Percentiles rank a stretch among this genome's conserved stretches.
These are phyloP conservation scores for Syndactyla subalaris DNA, from an alignment of 2,797 vertebrate genomes.

Conservation along the genomic window DNA sequence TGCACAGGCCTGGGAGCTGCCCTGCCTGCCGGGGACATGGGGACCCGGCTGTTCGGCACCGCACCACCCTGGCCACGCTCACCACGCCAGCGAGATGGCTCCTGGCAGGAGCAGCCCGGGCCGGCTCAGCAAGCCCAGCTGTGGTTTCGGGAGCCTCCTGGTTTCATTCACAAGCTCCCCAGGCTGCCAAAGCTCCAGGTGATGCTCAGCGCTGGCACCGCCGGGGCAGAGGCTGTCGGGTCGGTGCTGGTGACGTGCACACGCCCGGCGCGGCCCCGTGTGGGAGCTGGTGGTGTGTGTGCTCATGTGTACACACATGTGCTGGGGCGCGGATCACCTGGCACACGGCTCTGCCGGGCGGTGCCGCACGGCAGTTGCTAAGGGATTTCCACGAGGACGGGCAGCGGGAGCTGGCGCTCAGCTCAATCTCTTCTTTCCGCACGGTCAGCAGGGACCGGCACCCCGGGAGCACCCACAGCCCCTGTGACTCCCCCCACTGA, in stretches of 20 bases:
- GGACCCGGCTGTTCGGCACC: fast-evolving
- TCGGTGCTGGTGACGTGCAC: fast-evolving
- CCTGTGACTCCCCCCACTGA: fast-evolving
- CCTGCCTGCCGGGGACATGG: fast-evolving
- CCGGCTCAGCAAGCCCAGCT: neutral
- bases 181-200: neutral
- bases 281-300: neutral
- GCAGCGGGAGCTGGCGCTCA: neutral
- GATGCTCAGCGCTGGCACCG: fast-evolving
- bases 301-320: neutral
- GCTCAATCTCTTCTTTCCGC: neutral
- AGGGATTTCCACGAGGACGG: neutral
- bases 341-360: neutral
- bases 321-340: neutral
- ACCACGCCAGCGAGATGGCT: fast-evolving
- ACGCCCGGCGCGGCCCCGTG: fast-evolving
- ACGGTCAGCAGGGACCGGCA: fast-evolving
- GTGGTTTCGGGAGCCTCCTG: neutral
- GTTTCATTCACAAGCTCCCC: neutral
- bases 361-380: neutral
- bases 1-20: neutral
- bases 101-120: neutral
- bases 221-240: fast-evolving
- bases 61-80: neutral
- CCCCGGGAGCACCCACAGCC: neutral